Conservation (phyloP, 2,113 vertebrate genomes). For the Laticauda laticaudata region DNA sequence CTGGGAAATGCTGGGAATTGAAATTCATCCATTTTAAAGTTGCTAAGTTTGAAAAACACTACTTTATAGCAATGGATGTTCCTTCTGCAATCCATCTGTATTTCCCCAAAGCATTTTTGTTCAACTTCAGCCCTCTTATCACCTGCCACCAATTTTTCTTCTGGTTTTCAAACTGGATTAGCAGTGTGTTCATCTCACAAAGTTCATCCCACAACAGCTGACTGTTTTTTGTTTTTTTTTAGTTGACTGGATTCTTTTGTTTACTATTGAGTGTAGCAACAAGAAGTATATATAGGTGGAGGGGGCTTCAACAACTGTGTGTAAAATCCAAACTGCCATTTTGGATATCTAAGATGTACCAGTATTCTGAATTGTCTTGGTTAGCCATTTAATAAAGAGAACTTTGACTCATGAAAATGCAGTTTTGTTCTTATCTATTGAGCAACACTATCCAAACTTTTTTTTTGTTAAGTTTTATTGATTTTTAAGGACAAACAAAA, state of each 20-base stretch:
- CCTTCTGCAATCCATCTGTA: background rate
- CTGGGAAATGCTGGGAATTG: background rate
- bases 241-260: background rate
- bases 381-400: background rate
- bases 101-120: background rate
- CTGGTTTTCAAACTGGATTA: background rate
- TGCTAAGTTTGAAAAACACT: background rate
- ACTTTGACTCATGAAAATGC: background rate
- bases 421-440: background rate
- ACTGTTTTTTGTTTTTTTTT: background rate
- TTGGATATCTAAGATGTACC: background rate
- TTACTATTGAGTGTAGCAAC: background rate
- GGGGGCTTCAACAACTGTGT: background rate
- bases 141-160: background rate
- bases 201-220: background rate
- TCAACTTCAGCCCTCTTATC: background rate
- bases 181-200: background rate
- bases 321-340: background rate
- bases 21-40: background rate
- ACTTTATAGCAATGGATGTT: background rate
- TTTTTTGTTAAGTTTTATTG: background rate
- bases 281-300: background rate
- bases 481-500: too few species aligned
- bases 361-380: background rate
- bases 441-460: background rate